Conservation (phyloP, 2,797 vertebrate genomes). For the Falco biarmicus region DNA sequence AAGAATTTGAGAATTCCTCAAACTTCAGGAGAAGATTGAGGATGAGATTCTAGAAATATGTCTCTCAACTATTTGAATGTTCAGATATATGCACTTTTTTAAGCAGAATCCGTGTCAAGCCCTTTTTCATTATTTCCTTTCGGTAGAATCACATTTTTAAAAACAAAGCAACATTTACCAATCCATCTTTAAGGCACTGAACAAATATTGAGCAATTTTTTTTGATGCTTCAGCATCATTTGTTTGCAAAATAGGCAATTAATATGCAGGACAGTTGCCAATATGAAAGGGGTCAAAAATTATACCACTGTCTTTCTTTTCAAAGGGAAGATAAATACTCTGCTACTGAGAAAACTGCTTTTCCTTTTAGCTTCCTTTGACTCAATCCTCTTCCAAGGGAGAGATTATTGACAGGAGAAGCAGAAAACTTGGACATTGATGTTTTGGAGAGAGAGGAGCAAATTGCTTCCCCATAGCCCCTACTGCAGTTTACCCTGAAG, state of each 20-base stretch:
- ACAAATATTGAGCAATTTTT: neutral
- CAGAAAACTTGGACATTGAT: neutral
- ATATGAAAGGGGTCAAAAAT: neutral
- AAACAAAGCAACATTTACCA: neutral
- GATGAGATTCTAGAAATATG: neutral
- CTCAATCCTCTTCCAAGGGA: neutral
- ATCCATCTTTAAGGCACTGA: neutral
- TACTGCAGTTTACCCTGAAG: neutral
- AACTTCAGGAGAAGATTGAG: neutral
- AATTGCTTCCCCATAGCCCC: neutral
- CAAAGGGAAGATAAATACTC: neutral
- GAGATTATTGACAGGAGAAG: neutral
- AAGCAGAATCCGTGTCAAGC: neutral
- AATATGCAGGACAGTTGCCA: neutral
- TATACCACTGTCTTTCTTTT: neutral
- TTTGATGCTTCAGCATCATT: neutral
- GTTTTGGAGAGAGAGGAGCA: neutral
- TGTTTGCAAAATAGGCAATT: neutral
- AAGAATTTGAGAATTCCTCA: neutral
- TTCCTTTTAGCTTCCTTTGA: constrained; percentile 13
- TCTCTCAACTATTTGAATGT: neutral
- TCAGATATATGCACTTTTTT: neutral
- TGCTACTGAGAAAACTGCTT: neutral
- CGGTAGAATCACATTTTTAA: neutral
- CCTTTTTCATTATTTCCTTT: neutral